A percentile compares a stretch with the other conserved stretches of the same genome.
These are phyloP conservation scores for Meloe dianella DNA, from an alignment of 2,888 invertebrate genomes.

Conservation along the genomic window DNA sequence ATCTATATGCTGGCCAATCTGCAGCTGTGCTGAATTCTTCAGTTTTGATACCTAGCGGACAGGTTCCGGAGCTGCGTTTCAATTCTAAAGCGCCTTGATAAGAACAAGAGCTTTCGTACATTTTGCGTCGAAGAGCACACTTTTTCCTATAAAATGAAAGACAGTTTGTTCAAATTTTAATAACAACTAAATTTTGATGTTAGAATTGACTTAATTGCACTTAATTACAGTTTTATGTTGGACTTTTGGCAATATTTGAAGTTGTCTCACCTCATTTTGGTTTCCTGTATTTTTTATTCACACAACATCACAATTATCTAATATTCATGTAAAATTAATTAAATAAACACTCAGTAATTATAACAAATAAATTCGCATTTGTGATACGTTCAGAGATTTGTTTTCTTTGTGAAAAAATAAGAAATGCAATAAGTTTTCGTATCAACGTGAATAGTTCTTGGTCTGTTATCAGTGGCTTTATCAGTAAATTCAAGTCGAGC, in stretches of 20 bases:
- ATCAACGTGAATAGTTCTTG: conserved; percentile 20
- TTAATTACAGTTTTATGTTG: background rate
- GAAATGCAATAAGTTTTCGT: background rate
- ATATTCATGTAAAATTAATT: background rate
- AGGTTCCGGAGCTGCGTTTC: conserved; percentile 54
- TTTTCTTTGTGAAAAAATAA: background rate
- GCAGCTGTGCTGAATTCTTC: conserved; percentile 63
- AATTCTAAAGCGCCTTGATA: conserved; percentile 70
- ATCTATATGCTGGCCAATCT: conserved; percentile 78
- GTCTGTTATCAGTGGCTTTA: conserved; percentile 49
- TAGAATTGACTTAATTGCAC: background rate
- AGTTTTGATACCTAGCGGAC: conserved; percentile 58
- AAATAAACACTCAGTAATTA: background rate
- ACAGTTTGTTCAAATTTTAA: background rate
- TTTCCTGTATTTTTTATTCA: background rate
- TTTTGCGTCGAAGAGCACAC: conserved; percentile 61
- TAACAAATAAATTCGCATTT: background rate
- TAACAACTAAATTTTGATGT: conserved; percentile 8
- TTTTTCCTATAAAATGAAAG: conserved; percentile 51
- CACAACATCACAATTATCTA: background rate
- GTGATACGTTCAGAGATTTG: background rate
- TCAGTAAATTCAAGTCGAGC: conserved; percentile 49
- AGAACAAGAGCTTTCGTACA: conserved; percentile 95
- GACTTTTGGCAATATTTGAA: background rate
- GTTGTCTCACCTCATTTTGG: conserved; percentile 25